Base-by-base conservation (phyloP, 2,888 invertebrate genomes). In the Galerucella pusilla region DNA sequence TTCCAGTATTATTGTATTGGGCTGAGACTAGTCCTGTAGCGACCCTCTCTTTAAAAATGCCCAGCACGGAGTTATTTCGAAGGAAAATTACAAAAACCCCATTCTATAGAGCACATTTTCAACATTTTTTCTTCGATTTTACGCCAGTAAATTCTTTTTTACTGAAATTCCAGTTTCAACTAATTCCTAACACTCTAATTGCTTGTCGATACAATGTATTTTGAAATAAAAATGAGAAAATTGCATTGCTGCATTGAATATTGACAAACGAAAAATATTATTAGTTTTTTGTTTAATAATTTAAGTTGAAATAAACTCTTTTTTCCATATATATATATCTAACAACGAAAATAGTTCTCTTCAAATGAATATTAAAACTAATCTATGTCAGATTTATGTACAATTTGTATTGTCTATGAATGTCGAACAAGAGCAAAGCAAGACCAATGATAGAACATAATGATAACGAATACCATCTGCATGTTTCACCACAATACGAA, bases 61-160 rank as follows among this genome's bases (percentile, higher is more conserved):
- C 83, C 82, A 83, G 83, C 85, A 84, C 84, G 85, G 84, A 87
- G 86, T 87, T 87, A 87, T 87, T 87, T 86, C 86, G 82, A 85
- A 85, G 83, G 85, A 83, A 85, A 88, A 87, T 87, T 87, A 86
- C 84, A 84, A 86, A 85, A 86, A 85, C 85, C 85, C 85, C 85
- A 85, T 86, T 84, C 84, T 83, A 83, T 84, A 84, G 76, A 79
- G 79, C 80, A 79, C 82, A 85, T 86, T 85, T 80, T 75, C 76
- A 63, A 77, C 79, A 77, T 77, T 79, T 77, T 77, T 75, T 75
- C 74, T 78, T 78, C 67, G 71, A 72, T 72, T 78, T 76, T 76
- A 73, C 71, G 68, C 70, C 73, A 73, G 74, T 76, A 76, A 76
- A 76, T 78, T 73, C 76, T 74, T 72, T 76, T 74, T 73, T 76